Conservation (phyloP, 2,113 vertebrate species). For the Oryzias javanicus region DNA sequence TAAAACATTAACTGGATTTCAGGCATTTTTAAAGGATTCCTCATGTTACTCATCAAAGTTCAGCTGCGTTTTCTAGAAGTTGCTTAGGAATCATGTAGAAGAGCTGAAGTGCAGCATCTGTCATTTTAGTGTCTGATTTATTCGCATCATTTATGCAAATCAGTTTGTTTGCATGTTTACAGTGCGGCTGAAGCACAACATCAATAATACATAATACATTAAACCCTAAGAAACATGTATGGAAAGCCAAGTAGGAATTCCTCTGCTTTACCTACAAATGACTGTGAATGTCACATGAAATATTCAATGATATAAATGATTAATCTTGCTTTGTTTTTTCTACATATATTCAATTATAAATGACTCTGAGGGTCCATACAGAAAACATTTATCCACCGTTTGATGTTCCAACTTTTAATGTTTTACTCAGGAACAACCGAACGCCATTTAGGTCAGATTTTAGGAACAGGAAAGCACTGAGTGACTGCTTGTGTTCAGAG, state of each 20-base stretch:
- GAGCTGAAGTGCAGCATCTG: not conserved
- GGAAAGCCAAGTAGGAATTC: not conserved
- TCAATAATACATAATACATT: not conserved
- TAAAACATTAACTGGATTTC: not conserved
- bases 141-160: not conserved
- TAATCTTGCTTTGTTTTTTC: not conserved
- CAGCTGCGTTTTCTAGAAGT: not conserved
- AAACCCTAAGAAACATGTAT: not conserved
- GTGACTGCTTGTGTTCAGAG: not conserved
- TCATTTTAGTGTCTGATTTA: conserved; percentile 1
- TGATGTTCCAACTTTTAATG: not conserved
- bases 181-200: conserved; percentile 1
- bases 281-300: not conserved
- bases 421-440: not conserved
- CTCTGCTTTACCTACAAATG: not conserved
- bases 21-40: too few relatives aligned
- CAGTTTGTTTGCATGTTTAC: not conserved
- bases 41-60: not conserved
- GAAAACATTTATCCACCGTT: not conserved
- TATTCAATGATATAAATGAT: not conserved
- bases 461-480: not conserved
- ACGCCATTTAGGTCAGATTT: not conserved
- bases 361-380: not conserved
- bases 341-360: not conserved
- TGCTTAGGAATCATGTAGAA: not conserved